These are phyloP conservation scores for Mus minutoides DNA, from an alignment of 2,797 vertebrate species.

Conservation along the genomic window DNA sequence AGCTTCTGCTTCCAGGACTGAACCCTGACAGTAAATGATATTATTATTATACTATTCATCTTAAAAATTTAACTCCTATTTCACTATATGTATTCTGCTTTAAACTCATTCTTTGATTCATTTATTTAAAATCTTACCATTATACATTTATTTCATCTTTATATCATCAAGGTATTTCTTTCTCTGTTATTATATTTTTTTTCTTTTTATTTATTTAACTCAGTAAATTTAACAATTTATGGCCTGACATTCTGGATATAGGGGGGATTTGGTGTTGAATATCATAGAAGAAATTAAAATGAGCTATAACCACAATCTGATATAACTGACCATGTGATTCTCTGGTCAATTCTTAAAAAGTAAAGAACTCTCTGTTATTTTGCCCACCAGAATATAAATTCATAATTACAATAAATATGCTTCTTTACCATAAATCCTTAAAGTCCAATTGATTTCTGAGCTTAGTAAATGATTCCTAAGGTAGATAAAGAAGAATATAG, in stretches of 20 bases:
- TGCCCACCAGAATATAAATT: neutral
- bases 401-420: neutral
- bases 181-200: neutral
- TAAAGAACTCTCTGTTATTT: neutral
- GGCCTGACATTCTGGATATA: neutral
- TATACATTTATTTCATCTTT: neutral
- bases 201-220: neutral
- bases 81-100: neutral
- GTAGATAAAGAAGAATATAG: neutral
- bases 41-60: neutral
- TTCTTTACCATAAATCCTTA: neutral
- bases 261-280: neutral
- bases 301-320: neutral
- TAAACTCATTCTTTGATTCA: neutral
- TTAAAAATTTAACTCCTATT: neutral
- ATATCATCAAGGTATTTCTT: neutral
- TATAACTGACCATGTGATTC: neutral
- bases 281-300: neutral
- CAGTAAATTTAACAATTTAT: neutral
- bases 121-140: neutral
- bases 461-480: neutral
- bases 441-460: neutral
- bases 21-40: neutral
- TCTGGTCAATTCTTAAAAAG: neutral
- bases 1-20: neutral